Conservation (phyloP, 1,140 invertebrate genomes). For the Aphis gossypii region DNA sequence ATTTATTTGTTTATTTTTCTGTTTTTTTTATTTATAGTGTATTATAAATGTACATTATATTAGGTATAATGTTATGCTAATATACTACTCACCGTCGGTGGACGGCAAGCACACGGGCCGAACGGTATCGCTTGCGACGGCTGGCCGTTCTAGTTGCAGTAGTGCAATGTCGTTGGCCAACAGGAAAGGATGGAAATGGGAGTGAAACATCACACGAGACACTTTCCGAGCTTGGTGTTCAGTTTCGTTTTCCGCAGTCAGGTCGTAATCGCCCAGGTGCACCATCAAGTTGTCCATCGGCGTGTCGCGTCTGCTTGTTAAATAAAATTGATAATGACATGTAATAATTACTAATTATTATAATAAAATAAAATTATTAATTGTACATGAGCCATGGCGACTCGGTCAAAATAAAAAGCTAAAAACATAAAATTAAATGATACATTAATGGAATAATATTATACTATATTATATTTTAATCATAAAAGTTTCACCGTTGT, state of each 20-base stretch:
- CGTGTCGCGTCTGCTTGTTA: constrained; percentile 61
- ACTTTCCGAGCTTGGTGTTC: constrained; percentile 62
- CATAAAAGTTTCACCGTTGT: too few species aligned
- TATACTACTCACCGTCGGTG: not conserved
- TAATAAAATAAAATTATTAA: too few species aligned
- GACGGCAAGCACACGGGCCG: constrained; percentile 68
- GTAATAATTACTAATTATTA: too few species aligned
- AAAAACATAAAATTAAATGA: too few species aligned
- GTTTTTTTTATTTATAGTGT: too few species aligned
- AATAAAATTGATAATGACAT: not conserved
- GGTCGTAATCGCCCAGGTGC: constrained; percentile 63
- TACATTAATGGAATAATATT: not conserved
- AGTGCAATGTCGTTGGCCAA: constrained; percentile 70
- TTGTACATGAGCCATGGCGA: too few species aligned
- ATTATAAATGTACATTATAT: too few species aligned
- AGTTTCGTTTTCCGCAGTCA: constrained; percentile 63
- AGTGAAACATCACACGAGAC: constrained; percentile 63
- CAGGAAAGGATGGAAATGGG: constrained; percentile 63
- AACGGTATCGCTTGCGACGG: constrained; percentile 65
- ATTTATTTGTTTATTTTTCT: too few species aligned
- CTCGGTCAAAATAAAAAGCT: too few species aligned
- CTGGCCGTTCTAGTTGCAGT: constrained; percentile 66
- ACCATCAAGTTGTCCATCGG: constrained; percentile 61
- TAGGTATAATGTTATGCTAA: too few species aligned
- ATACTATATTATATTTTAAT: not conserved